phyloP scores from a whole-genome alignment of 2,113 vertebrate species.

The Ailuropoda melanoleuca region DNA sequence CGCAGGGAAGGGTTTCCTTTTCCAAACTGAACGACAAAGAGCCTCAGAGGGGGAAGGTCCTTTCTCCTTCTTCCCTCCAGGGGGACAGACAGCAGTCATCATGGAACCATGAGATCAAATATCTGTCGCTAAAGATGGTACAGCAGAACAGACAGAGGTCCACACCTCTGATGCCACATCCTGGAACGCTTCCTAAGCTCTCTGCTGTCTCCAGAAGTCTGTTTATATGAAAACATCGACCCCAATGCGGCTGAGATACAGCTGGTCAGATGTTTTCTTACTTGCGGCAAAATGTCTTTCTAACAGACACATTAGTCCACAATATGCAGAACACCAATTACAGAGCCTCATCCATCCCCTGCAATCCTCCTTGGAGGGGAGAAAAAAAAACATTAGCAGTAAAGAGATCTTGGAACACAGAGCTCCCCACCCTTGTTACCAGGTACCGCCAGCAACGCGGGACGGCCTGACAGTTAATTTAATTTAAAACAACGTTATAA shows the following conservation, averaged over 20 bases:
- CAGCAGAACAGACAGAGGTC: neutral
- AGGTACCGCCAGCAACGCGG: neutral
- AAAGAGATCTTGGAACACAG: neutral
- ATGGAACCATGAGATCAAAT: neutral
- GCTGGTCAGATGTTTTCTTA: neutral
- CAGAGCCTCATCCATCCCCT: neutral
- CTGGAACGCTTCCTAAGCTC: neutral
- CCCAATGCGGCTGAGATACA: neutral
- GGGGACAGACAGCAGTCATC: neutral
- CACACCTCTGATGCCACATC: neutral
- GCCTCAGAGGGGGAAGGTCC: neutral
- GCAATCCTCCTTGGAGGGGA: neutral
- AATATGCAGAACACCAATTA: neutral
- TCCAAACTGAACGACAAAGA: neutral
- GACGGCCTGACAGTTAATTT: neutral
- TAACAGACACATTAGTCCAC: neutral
- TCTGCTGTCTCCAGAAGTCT: neutral
- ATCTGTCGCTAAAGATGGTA: neutral
- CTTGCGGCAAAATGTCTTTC: neutral
- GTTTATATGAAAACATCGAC: neutral
- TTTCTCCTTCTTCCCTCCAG: neutral
- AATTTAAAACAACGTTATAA: constrained; percentile 2
- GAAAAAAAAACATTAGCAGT: neutral
- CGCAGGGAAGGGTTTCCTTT: neutral
- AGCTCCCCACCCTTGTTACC: neutral